Conservation (phyloP, 2,888 invertebrate genomes). For the Petrolisthes cinctipes region DNA sequence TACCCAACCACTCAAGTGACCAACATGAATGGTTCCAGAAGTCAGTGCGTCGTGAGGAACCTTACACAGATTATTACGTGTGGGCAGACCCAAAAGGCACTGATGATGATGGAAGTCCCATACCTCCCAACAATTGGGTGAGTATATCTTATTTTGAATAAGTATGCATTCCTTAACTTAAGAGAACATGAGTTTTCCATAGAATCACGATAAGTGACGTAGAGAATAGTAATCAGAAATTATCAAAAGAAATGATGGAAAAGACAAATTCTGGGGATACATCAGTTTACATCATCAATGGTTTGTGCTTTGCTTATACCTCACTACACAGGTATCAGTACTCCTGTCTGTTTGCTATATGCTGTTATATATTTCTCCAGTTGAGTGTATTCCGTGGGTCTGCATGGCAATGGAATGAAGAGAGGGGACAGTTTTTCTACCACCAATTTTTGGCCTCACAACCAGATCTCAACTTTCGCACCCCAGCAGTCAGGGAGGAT, state of each 20-base stretch:
- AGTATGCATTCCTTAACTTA: too few relatives aligned
- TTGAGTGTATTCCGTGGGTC: slow-evolving; percentile 78
- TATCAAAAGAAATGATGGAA: neutral
- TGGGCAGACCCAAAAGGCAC: slow-evolving; percentile 75
- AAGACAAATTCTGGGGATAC: neutral
- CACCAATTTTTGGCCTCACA: slow-evolving; percentile 79
- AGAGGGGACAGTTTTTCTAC: slow-evolving; percentile 81
- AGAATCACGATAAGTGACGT: too few relatives aligned
- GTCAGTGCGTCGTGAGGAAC: slow-evolving; percentile 75
- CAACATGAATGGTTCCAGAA: slow-evolving; percentile 81
- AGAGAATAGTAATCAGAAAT: neutral
- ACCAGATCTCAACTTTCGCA: slow-evolving; percentile 87
- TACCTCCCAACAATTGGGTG: slow-evolving; percentile 82
- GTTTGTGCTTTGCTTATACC: neutral
- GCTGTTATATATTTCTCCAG: slow-evolving; percentile 68
- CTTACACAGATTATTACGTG: slow-evolving; percentile 82
- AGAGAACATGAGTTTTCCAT: too few relatives aligned
- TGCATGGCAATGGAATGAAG: slow-evolving; percentile 80
- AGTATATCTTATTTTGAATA: slow-evolving; percentile 48
- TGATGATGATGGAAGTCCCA: slow-evolving; percentile 70
- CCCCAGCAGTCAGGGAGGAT: slow-evolving; percentile 70
- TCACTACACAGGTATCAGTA: too few relatives aligned
- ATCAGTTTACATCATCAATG: neutral
- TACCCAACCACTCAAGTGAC: slow-evolving; percentile 81
- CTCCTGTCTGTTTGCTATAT: too few relatives aligned